Evolutionary conservation across 2,888 invertebrate genomes (phyloP).

Genomic region (Zaprionus bogoriensis): DNA sequence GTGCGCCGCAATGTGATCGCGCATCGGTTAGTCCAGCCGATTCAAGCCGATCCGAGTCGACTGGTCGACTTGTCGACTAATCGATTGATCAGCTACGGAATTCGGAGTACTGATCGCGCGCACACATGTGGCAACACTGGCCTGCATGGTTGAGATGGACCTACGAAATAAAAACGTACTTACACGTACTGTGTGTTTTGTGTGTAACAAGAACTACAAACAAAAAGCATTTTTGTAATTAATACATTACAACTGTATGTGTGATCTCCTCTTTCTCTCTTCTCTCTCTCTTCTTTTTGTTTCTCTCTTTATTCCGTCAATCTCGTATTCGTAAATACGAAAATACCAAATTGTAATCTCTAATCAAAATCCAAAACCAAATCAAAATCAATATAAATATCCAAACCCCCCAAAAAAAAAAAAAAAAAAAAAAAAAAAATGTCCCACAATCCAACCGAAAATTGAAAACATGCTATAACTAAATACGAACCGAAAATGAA

Average conservation of each 20-base stretch:
- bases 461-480: slow-evolving; percentile 12
- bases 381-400: not conserved
- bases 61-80: not conserved
- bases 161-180: slow-evolving; percentile 45
- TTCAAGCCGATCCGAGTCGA: not conserved
- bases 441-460: slow-evolving; percentile 31
- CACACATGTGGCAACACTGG: slow-evolving; percentile 38
- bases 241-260: slow-evolving; percentile 77
- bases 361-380: slow-evolving; percentile 1
- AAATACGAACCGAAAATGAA: slow-evolving; percentile 17
- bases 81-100: not conserved
- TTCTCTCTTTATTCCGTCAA: slow-evolving; percentile 71
- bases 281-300: slow-evolving; percentile 78
- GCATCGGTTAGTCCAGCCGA: too few relatives aligned
- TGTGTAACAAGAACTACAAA: slow-evolving; percentile 63
- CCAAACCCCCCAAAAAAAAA: slow-evolving; percentile 30
- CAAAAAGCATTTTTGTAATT: slow-evolving; percentile 67
- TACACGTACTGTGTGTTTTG: slow-evolving; percentile 71
- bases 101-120: slow-evolving; percentile 15
- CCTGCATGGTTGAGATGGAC: slow-evolving; percentile 23
- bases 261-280: slow-evolving; percentile 77
- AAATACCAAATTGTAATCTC: not conserved
- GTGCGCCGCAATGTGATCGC: slow-evolving; percentile 5
- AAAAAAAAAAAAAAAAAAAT: slow-evolving; percentile 12
- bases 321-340: slow-evolving; percentile 44